Evolutionary conservation across 92 coral and sea anemone genomes (phyloP).

Genomic region (Epizoanthus ramosus): DNA sequence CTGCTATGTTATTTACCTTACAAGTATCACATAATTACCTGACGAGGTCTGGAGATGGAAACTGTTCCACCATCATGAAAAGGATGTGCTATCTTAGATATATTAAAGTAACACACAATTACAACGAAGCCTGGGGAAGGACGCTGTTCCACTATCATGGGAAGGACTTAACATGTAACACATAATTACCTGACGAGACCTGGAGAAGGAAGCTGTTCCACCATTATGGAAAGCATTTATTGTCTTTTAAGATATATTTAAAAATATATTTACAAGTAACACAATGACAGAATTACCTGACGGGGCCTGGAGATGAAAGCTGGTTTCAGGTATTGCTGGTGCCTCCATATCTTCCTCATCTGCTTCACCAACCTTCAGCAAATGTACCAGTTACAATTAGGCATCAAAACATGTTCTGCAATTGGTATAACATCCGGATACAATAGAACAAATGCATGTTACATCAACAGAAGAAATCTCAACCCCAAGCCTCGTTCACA

Average conservation of each 20-base stretch:
- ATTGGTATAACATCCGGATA: too few relatives aligned
- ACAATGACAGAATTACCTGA: conserved; percentile 3
- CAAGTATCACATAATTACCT: conserved; percentile 1
- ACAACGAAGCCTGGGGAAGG: background rate
- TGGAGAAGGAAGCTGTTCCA: background rate
- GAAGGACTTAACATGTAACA: too few relatives aligned
- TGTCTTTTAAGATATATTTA: too few relatives aligned
- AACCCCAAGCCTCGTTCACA: too few relatives aligned
- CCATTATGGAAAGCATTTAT: too few relatives aligned
- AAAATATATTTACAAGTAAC: background rate
- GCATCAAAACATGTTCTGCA: too few relatives aligned
- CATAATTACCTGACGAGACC: background rate
- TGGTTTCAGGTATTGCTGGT: background rate
- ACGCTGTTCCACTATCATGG: too few relatives aligned
- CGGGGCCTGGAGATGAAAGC: background rate
- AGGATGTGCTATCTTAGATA: too few relatives aligned
- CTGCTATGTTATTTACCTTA: too few relatives aligned
- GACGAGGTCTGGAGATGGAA: background rate
- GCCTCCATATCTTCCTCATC: conserved; percentile 2
- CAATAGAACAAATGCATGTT: too few relatives aligned
- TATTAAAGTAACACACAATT: background rate
- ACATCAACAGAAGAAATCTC: too few relatives aligned
- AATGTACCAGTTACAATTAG: background rate
- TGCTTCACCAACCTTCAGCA: conserved; percentile 19
- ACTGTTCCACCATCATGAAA: too few relatives aligned